Evolutionary conservation across 35 echinoderm and acorn worm species (phyloP), one percentile per base, ranked within the genome.

Genomic region (Holothuria glaberrima): DNA sequence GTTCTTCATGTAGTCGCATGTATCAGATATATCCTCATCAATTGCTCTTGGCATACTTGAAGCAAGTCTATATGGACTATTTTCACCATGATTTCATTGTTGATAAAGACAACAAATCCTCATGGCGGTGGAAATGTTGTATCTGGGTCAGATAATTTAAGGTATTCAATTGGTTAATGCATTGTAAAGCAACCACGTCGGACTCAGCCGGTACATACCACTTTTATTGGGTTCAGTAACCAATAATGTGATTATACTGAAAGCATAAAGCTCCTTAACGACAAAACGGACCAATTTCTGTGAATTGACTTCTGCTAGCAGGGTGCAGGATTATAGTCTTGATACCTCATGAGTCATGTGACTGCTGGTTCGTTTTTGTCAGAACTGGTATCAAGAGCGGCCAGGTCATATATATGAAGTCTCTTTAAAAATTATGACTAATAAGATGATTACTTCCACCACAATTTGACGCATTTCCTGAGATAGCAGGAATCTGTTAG

Each of bases 241-340:
- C 74, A 78, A 78, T 78, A 78, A 78, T 78, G 74, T 78, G 74
- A 78, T 78, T 78, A 78, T 48, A 24, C 50, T 78, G 74, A 78
- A 78, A 78, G 38, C 50, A 28, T 48, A 78, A 38, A 41, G 50
- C 74, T 78, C 74, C 12, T 48, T 48, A 78, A 54, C 38, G 41
- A 41, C 71, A 41, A 32, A 32, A 75, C 33, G 17, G 71, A 75
- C 71, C 71, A 75, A 75, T 75, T 75, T 75, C 71, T 32, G 18
- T n/a, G 21, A 75, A 75, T 75, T 17, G 9, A 54, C 71, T 75
- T 41, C 33, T 41, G 71, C 71, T 75, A 41, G 71, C 71, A 75
- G 71, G 21, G 34, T 41, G 32, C 71, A 34, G 30, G 44, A 29
- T 75, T 75, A n/a, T n/a, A 54, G 50, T 54, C 50, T 12, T 54